Base-by-base conservation (phyloP, 1,140 invertebrate species). In the Panagrolaimus sp. region DNA sequence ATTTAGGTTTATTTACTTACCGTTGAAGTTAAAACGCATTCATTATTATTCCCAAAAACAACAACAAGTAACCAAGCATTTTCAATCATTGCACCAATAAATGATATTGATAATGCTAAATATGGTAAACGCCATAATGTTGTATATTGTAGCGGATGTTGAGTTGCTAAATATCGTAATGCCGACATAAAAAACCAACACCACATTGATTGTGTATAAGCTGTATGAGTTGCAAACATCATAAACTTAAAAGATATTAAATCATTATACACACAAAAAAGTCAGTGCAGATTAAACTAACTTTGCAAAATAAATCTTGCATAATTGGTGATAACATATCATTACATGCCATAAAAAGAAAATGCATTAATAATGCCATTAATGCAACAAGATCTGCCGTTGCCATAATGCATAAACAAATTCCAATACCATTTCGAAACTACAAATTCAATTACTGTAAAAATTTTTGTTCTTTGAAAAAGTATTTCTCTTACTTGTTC, bases 191-290 rank as follows among this genome's bases (percentile, higher is more conserved):
- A 45, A 14, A 62, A 31, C 65, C 61, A 73, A 47, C 47, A 76
- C 74, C 74, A 73, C 72, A 73, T 73, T 14, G 53, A 71, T 51
- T 76, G 66, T 0, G 61, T 71, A 46, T 74, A 73, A 8, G 68
- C 72, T 20, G 64, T 71, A 44, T 72, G 73, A 11, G 51, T 53
- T 11, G 38, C 31, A 46, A 73, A 73, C 23, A 66, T 23, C 20
- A 73, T 63, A 9, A 68, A n/a, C 71, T 71, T n/a, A 16, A 71
- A 71, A n/a, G 11, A 25, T 57, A 20, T 20, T 20, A 27, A 13
- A 27, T n/a, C 20, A 57, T 11, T 14, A 4, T 25, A 57, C 9
- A 57, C 20, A 57, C 20, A 20, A 11, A 5, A 20, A n/a, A 11
- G 11, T 25, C 27, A 25, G 20, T 20, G n/a, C n/a, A n/a, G n/a